Evolutionary conservation across 2,797 vertebrate species (phyloP).

Genomic region (Orestias chungarensis): DNA sequence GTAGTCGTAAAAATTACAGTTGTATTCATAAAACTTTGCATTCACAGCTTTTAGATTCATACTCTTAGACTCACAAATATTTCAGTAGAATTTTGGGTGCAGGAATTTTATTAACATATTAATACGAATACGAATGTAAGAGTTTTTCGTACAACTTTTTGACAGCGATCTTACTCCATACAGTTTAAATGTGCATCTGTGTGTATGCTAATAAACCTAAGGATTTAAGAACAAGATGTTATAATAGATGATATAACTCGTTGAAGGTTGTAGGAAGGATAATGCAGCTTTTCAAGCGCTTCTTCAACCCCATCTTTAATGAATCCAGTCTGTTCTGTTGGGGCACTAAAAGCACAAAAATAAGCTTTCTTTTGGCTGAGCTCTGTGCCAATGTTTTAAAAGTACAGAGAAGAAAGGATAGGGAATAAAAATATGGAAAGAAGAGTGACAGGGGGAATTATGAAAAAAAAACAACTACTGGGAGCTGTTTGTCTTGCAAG

Average conservation of each 20-base stretch:
- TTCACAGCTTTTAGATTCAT: too few relatives aligned
- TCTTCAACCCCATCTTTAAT: slow-evolving; percentile 54
- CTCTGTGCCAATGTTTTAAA: slow-evolving; percentile 53
- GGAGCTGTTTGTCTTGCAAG: slow-evolving; percentile 33
- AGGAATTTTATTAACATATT: too few relatives aligned
- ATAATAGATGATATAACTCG: slow-evolving; percentile 67
- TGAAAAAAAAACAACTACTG: slow-evolving; percentile 1
- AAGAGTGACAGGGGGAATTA: background rate
- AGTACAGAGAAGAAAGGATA: slow-evolving; percentile 18
- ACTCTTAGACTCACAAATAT: too few relatives aligned
- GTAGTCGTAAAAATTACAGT: too few relatives aligned
- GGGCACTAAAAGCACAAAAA: slow-evolving; percentile 65
- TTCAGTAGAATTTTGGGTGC: too few relatives aligned
- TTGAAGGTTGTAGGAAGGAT: slow-evolving; percentile 81
- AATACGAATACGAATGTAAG: too few relatives aligned
- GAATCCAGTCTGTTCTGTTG: slow-evolving; percentile 60
- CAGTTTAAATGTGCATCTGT: background rate
- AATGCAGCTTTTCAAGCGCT: slow-evolving; percentile 66
- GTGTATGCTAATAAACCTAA: slow-evolving; percentile 48
- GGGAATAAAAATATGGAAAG: slow-evolving; percentile 49
- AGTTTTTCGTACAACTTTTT: too few relatives aligned
- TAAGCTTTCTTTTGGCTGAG: slow-evolving; percentile 63
- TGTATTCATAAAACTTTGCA: too few relatives aligned
- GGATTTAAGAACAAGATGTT: slow-evolving; percentile 63
- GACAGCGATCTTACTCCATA: too few relatives aligned